phyloP scores from a whole-genome alignment of 2,888 invertebrate species.

The Liopterus haemorrhoidalis region DNA sequence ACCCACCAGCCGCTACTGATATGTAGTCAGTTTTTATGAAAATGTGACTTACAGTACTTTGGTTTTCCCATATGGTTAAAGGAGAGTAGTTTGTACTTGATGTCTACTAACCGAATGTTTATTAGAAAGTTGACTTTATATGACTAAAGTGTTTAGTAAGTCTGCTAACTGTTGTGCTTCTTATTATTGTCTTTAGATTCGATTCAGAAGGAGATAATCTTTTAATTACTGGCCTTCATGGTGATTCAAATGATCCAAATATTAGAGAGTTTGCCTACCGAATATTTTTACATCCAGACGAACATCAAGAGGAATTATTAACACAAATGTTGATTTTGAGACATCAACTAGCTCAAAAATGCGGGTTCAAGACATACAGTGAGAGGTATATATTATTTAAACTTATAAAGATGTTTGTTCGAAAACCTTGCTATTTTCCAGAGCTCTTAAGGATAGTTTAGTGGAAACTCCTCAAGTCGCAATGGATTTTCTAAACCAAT shows the following conservation, averaged over 20 bases:
- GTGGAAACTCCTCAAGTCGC: constrained; percentile 78
- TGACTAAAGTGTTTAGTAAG: no score
- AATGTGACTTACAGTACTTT: no score
- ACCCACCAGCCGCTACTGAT: no score
- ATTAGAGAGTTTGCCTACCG: constrained; percentile 85
- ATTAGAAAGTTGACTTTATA: no score
- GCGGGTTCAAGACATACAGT: constrained; percentile 85
- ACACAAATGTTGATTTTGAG: constrained; percentile 66
- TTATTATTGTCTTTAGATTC: constrained; percentile 44
- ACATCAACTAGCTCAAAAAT: constrained; percentile 73
- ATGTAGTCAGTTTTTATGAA: no score
- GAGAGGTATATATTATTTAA: constrained; percentile 54
- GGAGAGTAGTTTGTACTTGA: no score
- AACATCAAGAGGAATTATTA: constrained; percentile 68
- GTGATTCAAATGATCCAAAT: constrained; percentile 71
- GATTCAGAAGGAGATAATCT: constrained; percentile 65
- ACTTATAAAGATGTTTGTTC: background rate
- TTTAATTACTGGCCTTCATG: constrained; percentile 72
- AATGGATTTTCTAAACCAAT: constrained; percentile 67
- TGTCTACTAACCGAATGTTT: no score
- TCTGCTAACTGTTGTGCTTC: constrained; percentile 1
- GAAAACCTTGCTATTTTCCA: constrained; percentile 36
- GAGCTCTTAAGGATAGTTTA: constrained; percentile 82
- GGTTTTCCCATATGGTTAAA: no score
- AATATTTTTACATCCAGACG: constrained; percentile 74